Evolutionary conservation across 2,113 vertebrate genomes (phyloP).

Genomic region (Cricetomys ansorgei): DNA sequence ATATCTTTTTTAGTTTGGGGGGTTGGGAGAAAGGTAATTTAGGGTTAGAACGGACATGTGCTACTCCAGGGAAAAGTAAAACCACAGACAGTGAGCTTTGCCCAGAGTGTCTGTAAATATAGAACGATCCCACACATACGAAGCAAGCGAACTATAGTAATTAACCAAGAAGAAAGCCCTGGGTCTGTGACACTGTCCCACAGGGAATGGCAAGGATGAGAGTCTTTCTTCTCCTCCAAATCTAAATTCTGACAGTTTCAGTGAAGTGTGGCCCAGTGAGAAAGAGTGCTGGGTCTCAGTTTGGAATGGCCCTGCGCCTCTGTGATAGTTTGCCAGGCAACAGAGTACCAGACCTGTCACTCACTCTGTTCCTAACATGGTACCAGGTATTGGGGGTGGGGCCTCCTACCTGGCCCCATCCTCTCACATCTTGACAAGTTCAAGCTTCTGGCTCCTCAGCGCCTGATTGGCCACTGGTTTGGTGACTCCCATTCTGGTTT

Average conservation of each 20-base stretch:
- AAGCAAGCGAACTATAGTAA: constrained; percentile 74
- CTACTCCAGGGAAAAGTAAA: constrained; percentile 76
- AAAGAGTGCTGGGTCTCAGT: not conserved
- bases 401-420: not conserved
- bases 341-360: not conserved
- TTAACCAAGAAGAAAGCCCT: constrained; percentile 71
- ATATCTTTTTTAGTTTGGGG: constrained; percentile 59
- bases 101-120: constrained; percentile 79
- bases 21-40: constrained; percentile 71
- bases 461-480: not conserved
- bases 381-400: not conserved
- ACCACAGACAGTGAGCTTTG: constrained; percentile 72
- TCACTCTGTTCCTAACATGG: not conserved
- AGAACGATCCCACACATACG: constrained; percentile 69
- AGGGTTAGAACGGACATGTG: constrained; percentile 76
- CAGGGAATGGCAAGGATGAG: not conserved
- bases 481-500: not conserved
- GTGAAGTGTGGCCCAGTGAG: not conserved
- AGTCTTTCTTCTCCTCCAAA: not conserved
- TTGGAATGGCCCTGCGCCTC: not conserved
- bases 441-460: not conserved
- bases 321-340: not conserved
- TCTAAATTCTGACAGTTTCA: not conserved
- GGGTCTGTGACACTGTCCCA: constrained; percentile 66
- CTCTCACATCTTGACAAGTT: not conserved